Conservation (phyloP, 2,113 vertebrate species). For the Oxygymnocypris stewartii region DNA sequence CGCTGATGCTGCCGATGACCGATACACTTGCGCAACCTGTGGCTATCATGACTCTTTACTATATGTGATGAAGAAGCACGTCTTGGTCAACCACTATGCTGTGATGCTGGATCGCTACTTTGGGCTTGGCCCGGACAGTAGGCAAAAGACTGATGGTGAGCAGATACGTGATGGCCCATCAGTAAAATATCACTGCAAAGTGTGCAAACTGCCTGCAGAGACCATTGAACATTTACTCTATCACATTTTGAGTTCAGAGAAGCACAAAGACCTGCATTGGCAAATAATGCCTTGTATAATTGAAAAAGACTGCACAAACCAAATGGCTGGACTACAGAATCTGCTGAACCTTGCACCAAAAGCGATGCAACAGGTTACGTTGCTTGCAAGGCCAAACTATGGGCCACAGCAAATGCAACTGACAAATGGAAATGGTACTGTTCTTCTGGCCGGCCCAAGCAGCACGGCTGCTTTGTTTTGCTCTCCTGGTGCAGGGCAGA, state of each 20-base stretch:
- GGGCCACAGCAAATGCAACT: constrained; percentile 12
- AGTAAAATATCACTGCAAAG: constrained; percentile 80
- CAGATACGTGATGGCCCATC: not conserved
- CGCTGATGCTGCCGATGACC: constrained; percentile 70
- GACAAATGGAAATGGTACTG: constrained; percentile 45
- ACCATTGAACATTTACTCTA: constrained; percentile 84
- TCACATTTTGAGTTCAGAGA: constrained; percentile 83
- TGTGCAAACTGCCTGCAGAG: constrained; percentile 77
- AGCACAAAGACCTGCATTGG: constrained; percentile 81
- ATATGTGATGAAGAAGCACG: constrained; percentile 88
- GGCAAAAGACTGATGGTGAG: constrained; percentile 1
- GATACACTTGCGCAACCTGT: constrained; percentile 82
- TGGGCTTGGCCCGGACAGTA: constrained; percentile 70
- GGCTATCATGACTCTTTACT: constrained; percentile 82
- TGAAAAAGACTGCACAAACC: constrained; percentile 60
- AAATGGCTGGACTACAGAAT: constrained; percentile 64
- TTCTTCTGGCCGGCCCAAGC: constrained; percentile 52
- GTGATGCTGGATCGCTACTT: constrained; percentile 78
- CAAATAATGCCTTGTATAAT: constrained; percentile 81
- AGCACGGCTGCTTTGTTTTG: constrained; percentile 60
- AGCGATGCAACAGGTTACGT: constrained; percentile 42
- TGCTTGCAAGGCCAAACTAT: constrained; percentile 44
- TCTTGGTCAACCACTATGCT: constrained; percentile 81
- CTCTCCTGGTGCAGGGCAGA: constrained; percentile 53
- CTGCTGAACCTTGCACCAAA: constrained; percentile 74